Percentiles rank a stretch among this genome's conserved stretches.
Evolutionary conservation across 2,113 vertebrate species (phyloP).

Genomic region (Corvus cornix): DNA sequence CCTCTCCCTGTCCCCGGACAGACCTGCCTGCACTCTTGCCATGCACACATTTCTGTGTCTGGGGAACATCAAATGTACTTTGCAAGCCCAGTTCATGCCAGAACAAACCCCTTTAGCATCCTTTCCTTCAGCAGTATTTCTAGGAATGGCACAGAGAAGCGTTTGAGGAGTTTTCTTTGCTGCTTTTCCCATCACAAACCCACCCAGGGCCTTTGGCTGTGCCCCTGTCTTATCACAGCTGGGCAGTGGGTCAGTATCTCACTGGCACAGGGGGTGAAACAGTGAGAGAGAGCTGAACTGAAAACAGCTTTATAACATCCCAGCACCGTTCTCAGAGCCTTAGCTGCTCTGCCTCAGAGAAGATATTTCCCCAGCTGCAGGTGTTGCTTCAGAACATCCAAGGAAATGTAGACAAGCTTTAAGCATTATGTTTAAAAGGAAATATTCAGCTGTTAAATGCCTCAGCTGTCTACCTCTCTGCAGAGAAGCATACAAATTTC

Average conservation of each 20-base stretch:
- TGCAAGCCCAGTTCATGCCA: neutral
- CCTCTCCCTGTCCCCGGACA: neutral
- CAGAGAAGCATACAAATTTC: neutral
- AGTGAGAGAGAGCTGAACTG: accelerated
- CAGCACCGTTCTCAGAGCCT: accelerated
- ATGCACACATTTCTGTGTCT: neutral
- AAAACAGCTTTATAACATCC: neutral
- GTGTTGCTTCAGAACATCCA: neutral
- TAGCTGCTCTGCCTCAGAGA: neutral
- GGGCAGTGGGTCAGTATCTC: neutral
- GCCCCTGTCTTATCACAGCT: neutral
- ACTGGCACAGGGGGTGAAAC: neutral
- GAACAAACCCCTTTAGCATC: neutral
- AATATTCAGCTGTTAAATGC: neutral
- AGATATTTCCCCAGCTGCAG: neutral
- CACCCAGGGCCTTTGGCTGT: neutral
- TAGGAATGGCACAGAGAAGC: neutral
- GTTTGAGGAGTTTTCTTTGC: neutral
- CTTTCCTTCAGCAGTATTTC: neutral
- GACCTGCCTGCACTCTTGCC: neutral
- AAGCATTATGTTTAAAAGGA: neutral
- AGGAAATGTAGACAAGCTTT: neutral
- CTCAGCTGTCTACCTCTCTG: neutral
- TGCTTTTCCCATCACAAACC: neutral
- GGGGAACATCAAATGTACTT: neutral